Evolutionary conservation across 2,888 invertebrate genomes (phyloP).

Genomic region (Macrophya alboannulata): DNA sequence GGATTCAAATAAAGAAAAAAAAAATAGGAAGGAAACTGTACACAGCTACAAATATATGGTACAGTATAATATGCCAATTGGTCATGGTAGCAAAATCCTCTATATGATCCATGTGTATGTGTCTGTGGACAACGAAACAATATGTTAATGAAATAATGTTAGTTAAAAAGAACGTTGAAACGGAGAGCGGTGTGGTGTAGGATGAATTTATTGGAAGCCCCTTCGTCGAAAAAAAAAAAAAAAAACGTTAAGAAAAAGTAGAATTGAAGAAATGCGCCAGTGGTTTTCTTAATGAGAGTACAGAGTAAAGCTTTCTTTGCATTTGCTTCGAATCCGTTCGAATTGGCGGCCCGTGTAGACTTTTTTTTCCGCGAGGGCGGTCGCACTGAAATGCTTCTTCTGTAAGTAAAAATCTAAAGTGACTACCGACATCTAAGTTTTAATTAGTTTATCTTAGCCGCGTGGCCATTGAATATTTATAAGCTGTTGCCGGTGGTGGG

Average conservation of each 20-base stretch:
- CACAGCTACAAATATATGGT: slow-evolving; percentile 46
- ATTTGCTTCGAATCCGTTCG: slow-evolving; percentile 65
- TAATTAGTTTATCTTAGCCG: slow-evolving; percentile 81
- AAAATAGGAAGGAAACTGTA: slow-evolving; percentile 11
- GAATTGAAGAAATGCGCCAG: slow-evolving; percentile 62
- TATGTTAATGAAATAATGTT: neutral
- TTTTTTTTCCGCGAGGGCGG: slow-evolving; percentile 75
- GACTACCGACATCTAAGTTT: slow-evolving; percentile 81
- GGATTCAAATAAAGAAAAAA: slow-evolving; percentile 59
- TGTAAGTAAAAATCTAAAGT: slow-evolving; percentile 81
- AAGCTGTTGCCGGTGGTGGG: slow-evolving; percentile 72
- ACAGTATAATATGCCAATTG: neutral
- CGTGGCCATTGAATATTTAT: slow-evolving; percentile 80
- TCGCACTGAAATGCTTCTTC: slow-evolving; percentile 79
- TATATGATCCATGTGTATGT: neutral
- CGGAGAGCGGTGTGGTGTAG: neutral
- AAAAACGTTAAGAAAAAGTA: slow-evolving; percentile 4
- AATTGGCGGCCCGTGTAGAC: slow-evolving; percentile 76
- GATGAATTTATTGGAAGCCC: slow-evolving; percentile 30
- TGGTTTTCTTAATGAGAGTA: slow-evolving; percentile 80
- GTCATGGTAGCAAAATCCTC: neutral
- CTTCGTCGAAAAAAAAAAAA: neutral
- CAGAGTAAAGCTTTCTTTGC: slow-evolving; percentile 80
- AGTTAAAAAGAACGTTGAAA: neutral
- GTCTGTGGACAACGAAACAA: neutral